A percentile compares a stretch with the other conserved stretches of the same genome.
phyloP scores from a whole-genome alignment of 2,888 invertebrate species.

The Hypena proboscidalis region DNA sequence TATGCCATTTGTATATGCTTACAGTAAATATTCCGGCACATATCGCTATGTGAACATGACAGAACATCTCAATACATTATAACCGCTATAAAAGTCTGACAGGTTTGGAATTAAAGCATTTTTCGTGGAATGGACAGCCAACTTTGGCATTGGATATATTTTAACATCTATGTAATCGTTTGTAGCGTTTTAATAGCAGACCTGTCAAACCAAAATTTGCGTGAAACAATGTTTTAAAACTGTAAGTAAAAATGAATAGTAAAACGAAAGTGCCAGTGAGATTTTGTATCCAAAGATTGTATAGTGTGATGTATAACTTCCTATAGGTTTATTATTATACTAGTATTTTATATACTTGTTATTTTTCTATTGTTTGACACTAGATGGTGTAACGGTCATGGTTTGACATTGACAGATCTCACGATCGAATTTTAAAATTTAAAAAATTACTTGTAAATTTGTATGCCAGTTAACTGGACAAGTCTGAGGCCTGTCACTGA shows the following conservation, averaged over 20 bases:
- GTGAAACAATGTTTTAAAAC: too few relatives aligned
- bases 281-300: slow-evolving; percentile 83
- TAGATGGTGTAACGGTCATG: slow-evolving; percentile 59
- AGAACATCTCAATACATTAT: too few relatives aligned
- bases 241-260: slow-evolving; percentile 31
- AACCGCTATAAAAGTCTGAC: too few relatives aligned
- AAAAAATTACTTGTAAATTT: slow-evolving; percentile 36
- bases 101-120: too few relatives aligned
- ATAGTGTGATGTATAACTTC: slow-evolving; percentile 80
- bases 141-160: too few relatives aligned
- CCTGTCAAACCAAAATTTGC: too few relatives aligned
- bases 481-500: slow-evolving; percentile 21
- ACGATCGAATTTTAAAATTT: slow-evolving; percentile 60
- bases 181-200: too few relatives aligned
- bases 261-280: slow-evolving; percentile 53
- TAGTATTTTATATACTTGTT: slow-evolving; percentile 79
- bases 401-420: slow-evolving; percentile 68
- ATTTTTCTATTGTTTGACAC: slow-evolving; percentile 74
- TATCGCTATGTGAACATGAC: too few relatives aligned
- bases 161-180: too few relatives aligned
- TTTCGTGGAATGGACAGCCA: too few relatives aligned
- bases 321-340: slow-evolving; percentile 79
- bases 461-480: slow-evolving; percentile 30
- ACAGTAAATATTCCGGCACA: neutral
- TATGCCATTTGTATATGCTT: slow-evolving; percentile 31